phyloP scores from a whole-genome alignment of 2,113 vertebrate genomes.

The Pygoscelis adeliae region DNA sequence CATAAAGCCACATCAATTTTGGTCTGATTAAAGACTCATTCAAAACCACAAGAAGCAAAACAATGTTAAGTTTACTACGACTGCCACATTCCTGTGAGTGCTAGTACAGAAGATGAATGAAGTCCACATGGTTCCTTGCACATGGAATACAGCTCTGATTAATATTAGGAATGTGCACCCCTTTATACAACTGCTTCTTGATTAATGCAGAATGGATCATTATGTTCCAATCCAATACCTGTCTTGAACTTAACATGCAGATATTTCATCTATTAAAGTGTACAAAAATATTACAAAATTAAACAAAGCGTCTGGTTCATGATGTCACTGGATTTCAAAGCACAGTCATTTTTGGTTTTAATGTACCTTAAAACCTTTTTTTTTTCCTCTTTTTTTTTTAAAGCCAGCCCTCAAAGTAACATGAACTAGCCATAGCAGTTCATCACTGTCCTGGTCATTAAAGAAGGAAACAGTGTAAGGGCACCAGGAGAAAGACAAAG shows the following conservation, averaged over 20 bases:
- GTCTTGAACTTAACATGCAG: background rate
- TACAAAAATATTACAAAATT: background rate
- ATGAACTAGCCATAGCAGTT: background rate
- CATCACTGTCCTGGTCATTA: background rate
- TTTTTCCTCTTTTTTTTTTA: background rate
- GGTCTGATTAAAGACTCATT: constrained; percentile 65
- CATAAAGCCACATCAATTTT: constrained; percentile 65
- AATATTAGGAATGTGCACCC: background rate
- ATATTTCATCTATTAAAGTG: background rate
- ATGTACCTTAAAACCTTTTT: background rate
- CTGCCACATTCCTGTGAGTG: constrained; percentile 45
- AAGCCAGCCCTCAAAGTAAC: background rate
- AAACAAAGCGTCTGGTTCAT: background rate
- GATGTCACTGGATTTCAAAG: background rate
- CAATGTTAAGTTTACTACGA: constrained; percentile 45
- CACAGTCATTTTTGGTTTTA: background rate
- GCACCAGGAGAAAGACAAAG: background rate
- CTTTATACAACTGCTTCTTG: background rate
- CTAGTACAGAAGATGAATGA: constrained; percentile 56
- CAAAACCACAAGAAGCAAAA: constrained; percentile 65
- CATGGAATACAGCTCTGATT: background rate
- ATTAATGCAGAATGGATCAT: background rate
- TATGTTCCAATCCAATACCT: background rate
- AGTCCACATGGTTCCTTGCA: constrained; percentile 41
- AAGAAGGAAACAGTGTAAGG: background rate